Evolutionary conservation across 2,888 invertebrate genomes (phyloP).

Genomic region (Lampropteryx suffumata): DNA sequence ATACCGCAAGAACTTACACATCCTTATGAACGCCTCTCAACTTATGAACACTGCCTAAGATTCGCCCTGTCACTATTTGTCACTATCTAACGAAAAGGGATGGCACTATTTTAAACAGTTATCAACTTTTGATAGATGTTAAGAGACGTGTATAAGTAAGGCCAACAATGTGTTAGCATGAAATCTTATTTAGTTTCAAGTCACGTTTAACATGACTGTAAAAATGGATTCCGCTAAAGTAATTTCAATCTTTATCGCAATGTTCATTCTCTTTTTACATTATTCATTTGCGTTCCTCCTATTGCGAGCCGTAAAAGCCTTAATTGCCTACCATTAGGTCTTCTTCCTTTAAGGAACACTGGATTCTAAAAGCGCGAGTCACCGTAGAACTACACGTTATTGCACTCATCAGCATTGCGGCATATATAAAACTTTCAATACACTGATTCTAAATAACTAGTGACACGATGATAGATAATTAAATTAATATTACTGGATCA

Average conservation of each 20-base stretch:
- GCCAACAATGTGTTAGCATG: not conserved
- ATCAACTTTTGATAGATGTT: too few relatives aligned
- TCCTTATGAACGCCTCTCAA: too few relatives aligned
- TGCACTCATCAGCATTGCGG: not conserved
- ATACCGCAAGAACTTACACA: too few relatives aligned
- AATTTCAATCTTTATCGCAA: slow-evolving; percentile 1
- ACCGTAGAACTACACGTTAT: not conserved
- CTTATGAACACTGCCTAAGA: too few relatives aligned
- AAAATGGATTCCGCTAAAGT: not conserved
- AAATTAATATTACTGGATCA: too few relatives aligned
- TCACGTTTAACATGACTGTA: slow-evolving; percentile 1
- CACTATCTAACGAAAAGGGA: too few relatives aligned
- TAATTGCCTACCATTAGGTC: slow-evolving; percentile 1
- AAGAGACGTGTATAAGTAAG: too few relatives aligned
- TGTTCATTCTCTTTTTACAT: not conserved
- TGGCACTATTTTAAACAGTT: too few relatives aligned
- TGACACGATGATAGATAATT: too few relatives aligned
- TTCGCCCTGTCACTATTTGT: too few relatives aligned
- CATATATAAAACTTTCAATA: too few relatives aligned
- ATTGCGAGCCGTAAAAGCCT: slow-evolving; percentile 8
- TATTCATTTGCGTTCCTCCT: slow-evolving; percentile 7
- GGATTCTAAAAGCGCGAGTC: not conserved
- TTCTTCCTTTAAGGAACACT: not conserved
- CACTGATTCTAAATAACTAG: too few relatives aligned
- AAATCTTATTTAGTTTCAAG: slow-evolving; percentile 4